phyloP scores from a whole-genome alignment of 1,140 invertebrate genomes.

The Palaemon carinicauda region DNA sequence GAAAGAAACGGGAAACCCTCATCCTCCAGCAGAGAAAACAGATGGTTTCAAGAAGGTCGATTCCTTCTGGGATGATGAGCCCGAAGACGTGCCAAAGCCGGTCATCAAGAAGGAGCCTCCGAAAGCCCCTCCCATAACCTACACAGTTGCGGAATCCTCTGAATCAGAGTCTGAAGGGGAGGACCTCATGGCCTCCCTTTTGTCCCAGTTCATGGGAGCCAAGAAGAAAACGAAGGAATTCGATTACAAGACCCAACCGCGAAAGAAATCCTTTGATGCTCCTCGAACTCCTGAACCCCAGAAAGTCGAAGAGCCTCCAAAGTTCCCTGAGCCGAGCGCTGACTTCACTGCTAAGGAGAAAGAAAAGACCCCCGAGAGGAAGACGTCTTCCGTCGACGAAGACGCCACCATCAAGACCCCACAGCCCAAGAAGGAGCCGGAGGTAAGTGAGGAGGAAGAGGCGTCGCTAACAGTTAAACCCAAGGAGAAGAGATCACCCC shows the following conservation, averaged over 20 bases:
- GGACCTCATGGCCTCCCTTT: slow-evolving; percentile 7
- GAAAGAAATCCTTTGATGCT: neutral
- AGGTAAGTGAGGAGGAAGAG: slow-evolving; percentile 59
- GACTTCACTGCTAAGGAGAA: slow-evolving; percentile 33
- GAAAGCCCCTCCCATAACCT: neutral
- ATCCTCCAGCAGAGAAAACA: neutral
- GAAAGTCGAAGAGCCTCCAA: slow-evolving; percentile 12
- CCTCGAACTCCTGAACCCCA: neutral
- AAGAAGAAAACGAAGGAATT: slow-evolving; percentile 5
- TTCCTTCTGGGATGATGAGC: neutral
- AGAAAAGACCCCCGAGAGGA: slow-evolving; percentile 29
- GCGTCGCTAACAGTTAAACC: slow-evolving; percentile 34
- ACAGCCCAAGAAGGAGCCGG: slow-evolving; percentile 63
- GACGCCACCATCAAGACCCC: slow-evolving; percentile 38
- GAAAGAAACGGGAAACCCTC: neutral
- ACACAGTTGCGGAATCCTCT: neutral
- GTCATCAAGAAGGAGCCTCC: neutral
- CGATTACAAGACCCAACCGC: neutral
- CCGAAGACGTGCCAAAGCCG: neutral
- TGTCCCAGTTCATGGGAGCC: slow-evolving; percentile 12
- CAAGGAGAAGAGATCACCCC: slow-evolving; percentile 51
- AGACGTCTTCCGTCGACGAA: slow-evolving; percentile 42
- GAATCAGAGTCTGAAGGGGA: slow-evolving; percentile 6
- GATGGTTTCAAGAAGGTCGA: neutral
- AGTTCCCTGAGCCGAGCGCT: slow-evolving; percentile 20